Base-by-base conservation (phyloP, 2,113 vertebrate species). In the Acanthisitta chloris region DNA sequence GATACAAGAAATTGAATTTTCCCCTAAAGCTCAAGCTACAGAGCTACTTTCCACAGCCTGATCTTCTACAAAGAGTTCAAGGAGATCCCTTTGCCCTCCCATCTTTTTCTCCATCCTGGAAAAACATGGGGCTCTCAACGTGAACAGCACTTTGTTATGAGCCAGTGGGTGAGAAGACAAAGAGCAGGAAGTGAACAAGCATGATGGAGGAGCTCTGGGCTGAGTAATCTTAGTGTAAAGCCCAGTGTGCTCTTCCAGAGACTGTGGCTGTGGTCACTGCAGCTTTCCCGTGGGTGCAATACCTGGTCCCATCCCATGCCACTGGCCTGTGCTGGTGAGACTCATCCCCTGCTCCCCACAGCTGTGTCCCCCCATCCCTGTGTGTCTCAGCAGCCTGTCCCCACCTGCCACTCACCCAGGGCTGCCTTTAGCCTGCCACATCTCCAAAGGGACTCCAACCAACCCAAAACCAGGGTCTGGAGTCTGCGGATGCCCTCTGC, bases 131-230 rank as follows among this genome's bases (percentile, higher is more conserved):
- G 65, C 26, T 33, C 36, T 48, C 0, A 0, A 76, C 54, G 49
- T 1, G 1, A 62, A 34, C 45, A 78, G 31, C 34, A 16, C 54
- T 57, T 72, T 1, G 6, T 54, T 57, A 36, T 31, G 62, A 72
- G 66, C 45, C 11, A 46, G 21, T 0, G 0, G 67, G 31, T 67
- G 67, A 65, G 49, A 61, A 45, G 79, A 38, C 17, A 33, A 72
- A 29, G 57, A 85, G 46, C 61, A 34, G 70, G 46, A 28, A 67
- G 59, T 29, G 1, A 36, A 17, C 9, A 36, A 40, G 34, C 1
- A 0, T 9, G 28, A 58, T 0, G 0, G 69, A 73, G 65, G 21
- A 79, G 29, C 55, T 70, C 45, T 33, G 33, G 33, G n/a, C 51
- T 55, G 73, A 76, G 76, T 28, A 80, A 72, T 19, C 38, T 40